A percentile compares a stretch with the other conserved stretches of the same genome.
Conservation (phyloP, 2,888 invertebrate species). For the Deilephila elpenor region DNA sequence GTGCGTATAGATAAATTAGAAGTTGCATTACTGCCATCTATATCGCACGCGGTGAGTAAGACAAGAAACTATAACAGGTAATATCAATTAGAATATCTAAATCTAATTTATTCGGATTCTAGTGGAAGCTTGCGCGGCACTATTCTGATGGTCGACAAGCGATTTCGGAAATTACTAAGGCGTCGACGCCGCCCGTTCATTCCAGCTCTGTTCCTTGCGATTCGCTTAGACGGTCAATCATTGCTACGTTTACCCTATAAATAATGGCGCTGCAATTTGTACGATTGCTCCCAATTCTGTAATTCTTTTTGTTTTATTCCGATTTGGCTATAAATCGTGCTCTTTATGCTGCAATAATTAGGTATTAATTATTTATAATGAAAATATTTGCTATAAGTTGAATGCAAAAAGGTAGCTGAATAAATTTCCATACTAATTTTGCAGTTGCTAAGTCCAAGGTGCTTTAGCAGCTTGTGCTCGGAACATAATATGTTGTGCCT, state of each 20-base stretch:
- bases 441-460: background rate
- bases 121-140: conserved; percentile 68
- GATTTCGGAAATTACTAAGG: conserved; percentile 84
- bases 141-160: conserved; percentile 80
- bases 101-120: conserved; percentile 79
- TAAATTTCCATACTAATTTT: background rate
- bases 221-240: conserved; percentile 68
- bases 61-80: conserved; percentile 20
- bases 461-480: background rate
- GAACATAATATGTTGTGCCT: too few relatives aligned
- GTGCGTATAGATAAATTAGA: conserved; percentile 4
- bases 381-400: background rate
- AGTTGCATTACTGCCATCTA: background rate
- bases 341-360: background rate
- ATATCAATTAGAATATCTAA: conserved; percentile 29
- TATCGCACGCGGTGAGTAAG: conserved; percentile 3
- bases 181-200: conserved; percentile 63
- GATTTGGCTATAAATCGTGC: conserved; percentile 40
- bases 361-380: background rate
- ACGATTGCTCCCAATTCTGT: conserved; percentile 27
- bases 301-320: conserved; percentile 18
- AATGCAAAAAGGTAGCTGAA: background rate
- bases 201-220: conserved; percentile 62
- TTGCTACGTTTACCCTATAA: conserved; percentile 59
- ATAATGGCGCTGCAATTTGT: conserved; percentile 47